Conservation (phyloP, 2,888 invertebrate species). For the Taenaris catops region DNA sequence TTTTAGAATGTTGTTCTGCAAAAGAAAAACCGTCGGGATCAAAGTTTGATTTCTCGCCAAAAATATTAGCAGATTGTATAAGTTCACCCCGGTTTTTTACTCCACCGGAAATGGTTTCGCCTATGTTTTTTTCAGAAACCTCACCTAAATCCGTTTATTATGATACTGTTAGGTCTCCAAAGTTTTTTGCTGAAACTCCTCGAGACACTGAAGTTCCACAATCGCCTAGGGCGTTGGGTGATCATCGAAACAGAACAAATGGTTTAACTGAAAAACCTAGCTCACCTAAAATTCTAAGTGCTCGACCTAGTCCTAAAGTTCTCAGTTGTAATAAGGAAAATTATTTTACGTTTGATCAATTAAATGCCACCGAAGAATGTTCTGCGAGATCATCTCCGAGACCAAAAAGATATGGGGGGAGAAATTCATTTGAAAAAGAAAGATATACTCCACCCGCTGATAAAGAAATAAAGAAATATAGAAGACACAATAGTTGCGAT, state of each 20-base stretch:
- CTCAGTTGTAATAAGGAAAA: slow-evolving; percentile 67
- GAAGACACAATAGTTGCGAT: slow-evolving; percentile 67
- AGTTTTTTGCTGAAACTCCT: slow-evolving; percentile 67
- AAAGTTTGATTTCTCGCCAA: slow-evolving; percentile 70
- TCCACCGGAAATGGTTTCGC: slow-evolving; percentile 63
- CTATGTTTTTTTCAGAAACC: slow-evolving; percentile 64
- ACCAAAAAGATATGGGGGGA: slow-evolving; percentile 59
- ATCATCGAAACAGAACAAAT: slow-evolving; percentile 54
- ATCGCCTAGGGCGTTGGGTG: slow-evolving; percentile 54
- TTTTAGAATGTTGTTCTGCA: slow-evolving; percentile 60
- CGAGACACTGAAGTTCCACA: slow-evolving; percentile 56
- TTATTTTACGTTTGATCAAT: slow-evolving; percentile 64
- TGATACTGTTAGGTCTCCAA: slow-evolving; percentile 64
- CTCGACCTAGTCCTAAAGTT: slow-evolving; percentile 62
- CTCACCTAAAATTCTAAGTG: slow-evolving; percentile 44
- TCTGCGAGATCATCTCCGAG: slow-evolving; percentile 41
- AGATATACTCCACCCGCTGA: slow-evolving; percentile 64
- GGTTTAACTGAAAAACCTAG: slow-evolving; percentile 55
- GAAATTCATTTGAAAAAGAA: slow-evolving; percentile 66
- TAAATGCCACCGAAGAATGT: slow-evolving; percentile 38
- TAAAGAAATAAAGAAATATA: slow-evolving; percentile 58
- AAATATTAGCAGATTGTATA: slow-evolving; percentile 52
- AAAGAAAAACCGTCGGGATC: slow-evolving; percentile 60
- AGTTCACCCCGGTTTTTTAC: slow-evolving; percentile 67
- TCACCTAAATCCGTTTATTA: slow-evolving; percentile 70